Conservation (phyloP, 2,113 vertebrate genomes). For the Pygoscelis adeliae region DNA sequence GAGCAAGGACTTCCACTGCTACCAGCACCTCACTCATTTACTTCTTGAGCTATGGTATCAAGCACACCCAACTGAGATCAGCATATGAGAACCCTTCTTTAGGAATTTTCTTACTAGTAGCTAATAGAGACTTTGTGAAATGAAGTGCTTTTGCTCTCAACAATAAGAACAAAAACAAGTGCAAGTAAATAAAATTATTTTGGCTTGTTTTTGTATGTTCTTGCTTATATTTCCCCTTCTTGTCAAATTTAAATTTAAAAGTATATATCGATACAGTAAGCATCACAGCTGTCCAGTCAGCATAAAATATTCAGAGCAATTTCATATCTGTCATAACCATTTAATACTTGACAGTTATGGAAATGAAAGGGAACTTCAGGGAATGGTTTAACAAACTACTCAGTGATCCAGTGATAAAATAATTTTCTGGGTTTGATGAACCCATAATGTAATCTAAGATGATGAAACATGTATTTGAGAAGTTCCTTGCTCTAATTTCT, state of each 20-base stretch:
- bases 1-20: neutral
- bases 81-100: neutral
- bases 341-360: neutral
- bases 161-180: neutral
- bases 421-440: neutral
- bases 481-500: neutral
- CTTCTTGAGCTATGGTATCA: neutral
- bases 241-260: neutral
- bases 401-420: neutral
- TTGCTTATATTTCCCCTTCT: neutral
- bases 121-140: neutral
- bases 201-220: neutral
- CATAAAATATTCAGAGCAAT: neutral
- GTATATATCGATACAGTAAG: neutral
- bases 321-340: neutral
- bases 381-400: neutral
- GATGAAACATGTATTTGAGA: neutral
- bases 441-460: neutral
- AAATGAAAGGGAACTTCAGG: neutral
- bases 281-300: neutral
- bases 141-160: fast-evolving
- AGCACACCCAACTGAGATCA: neutral
- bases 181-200: neutral
- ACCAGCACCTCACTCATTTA: neutral
- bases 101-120: neutral